phyloP scores from a whole-genome alignment of 2,888 invertebrate species.

The Eudasyphora cyanicolor region DNA sequence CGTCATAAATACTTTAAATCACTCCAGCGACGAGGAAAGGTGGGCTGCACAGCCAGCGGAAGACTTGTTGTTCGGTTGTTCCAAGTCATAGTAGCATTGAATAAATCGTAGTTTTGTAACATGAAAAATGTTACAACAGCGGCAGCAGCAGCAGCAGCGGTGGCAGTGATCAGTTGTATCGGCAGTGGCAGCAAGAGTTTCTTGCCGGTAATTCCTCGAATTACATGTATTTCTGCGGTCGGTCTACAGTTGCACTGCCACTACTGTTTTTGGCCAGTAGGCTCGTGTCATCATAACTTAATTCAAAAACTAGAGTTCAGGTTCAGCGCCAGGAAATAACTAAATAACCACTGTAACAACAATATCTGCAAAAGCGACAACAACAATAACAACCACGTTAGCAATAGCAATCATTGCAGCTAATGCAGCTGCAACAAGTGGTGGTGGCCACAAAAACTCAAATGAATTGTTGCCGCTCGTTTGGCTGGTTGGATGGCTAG shows the following conservation, averaged over 20 bases:
- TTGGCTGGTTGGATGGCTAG: neutral
- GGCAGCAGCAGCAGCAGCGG: conserved; percentile 26
- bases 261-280: conserved; percentile 38
- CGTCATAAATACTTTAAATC: conserved; percentile 9
- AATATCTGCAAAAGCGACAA: conserved; percentile 7
- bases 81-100: neutral
- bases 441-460: neutral
- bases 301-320: conserved; percentile 73
- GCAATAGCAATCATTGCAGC: conserved; percentile 50
- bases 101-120: conserved; percentile 50
- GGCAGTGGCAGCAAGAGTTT: neutral
- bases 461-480: neutral
- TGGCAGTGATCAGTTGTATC: too few relatives aligned
- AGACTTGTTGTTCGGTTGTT: neutral
- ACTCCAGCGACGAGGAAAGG: neutral
- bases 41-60: neutral
- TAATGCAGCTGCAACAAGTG: conserved; percentile 64
- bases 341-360: too few relatives aligned
- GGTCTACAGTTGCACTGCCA: neutral
- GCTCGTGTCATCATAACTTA: conserved; percentile 64
- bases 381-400: neutral
- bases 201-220: neutral
- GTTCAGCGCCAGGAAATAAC: conserved; percentile 77
- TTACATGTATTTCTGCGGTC: neutral
- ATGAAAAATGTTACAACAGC: conserved; percentile 61